These are phyloP conservation scores for Euura lappo DNA, from an alignment of 1,140 invertebrate species.

Conservation along the genomic window DNA sequence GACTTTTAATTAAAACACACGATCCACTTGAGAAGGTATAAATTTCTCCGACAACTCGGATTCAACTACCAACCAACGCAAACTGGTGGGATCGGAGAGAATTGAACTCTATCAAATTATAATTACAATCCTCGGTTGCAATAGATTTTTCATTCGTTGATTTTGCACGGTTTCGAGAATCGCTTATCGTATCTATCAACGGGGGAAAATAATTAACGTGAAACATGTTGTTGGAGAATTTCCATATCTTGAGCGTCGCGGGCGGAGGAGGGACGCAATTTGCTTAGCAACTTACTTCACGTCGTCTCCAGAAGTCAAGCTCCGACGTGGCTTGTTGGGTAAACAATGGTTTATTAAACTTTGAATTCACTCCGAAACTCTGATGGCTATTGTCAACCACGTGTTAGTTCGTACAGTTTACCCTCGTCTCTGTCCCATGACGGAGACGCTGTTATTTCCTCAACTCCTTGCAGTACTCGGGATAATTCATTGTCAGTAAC, in stretches of 20 bases:
- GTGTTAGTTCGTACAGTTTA: neutral
- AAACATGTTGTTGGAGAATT: too few relatives aligned
- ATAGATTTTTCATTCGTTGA: too few relatives aligned
- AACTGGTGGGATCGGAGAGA: neutral
- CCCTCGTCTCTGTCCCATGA: neutral
- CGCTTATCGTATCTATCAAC: too few relatives aligned
- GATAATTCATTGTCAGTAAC: neutral
- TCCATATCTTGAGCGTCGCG: too few relatives aligned
- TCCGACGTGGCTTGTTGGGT: neutral
- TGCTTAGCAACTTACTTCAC: neutral
- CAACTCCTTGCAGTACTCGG: neutral
- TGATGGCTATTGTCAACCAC: neutral
- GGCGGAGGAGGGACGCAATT: too few relatives aligned
- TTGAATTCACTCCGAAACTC: neutral
- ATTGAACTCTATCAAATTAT: too few relatives aligned
- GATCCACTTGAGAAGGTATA: neutral
- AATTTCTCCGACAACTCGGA: neutral
- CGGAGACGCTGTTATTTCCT: neutral
- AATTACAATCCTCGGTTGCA: too few relatives aligned
- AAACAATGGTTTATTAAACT: neutral
- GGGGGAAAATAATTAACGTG: too few relatives aligned
- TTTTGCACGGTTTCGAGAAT: too few relatives aligned
- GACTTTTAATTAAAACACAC: neutral
- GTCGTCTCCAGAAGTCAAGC: too few relatives aligned
- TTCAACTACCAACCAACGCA: neutral